Percentiles rank a stretch among this genome's conserved stretches.
phyloP scores from a whole-genome alignment of 2,888 invertebrate species.

The Heliconius aoede region DNA sequence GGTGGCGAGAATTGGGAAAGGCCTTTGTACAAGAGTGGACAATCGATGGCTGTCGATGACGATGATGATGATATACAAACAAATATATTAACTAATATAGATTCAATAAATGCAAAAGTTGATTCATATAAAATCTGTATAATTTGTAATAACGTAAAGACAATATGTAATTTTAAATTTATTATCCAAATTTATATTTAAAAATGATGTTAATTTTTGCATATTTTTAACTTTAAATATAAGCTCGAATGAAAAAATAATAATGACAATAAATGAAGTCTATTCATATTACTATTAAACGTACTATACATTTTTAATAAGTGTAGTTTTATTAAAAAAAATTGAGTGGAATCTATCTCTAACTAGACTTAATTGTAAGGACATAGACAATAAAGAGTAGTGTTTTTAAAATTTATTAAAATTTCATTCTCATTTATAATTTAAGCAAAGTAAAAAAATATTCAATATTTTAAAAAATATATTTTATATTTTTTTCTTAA shows the following conservation, averaged over 20 bases:
- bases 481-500: not conserved
- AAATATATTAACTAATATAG: not conserved
- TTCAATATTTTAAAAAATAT: too few species aligned
- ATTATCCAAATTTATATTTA: not conserved
- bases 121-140: not conserved
- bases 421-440: not conserved
- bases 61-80: not conserved
- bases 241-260: conserved; percentile 25
- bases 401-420: conserved; percentile 3
- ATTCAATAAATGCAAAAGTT: not conserved
- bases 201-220: not conserved
- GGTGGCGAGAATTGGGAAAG: not conserved
- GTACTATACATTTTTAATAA: conserved; percentile 30
- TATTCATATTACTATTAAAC: conserved; percentile 36
- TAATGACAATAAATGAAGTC: conserved; percentile 44
- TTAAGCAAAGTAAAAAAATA: conserved; percentile 4
- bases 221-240: conserved; percentile 3
- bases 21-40: too few species aligned
- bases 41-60: too few species aligned
- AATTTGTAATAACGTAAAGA: not conserved
- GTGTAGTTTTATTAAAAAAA: conserved; percentile 20
- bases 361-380: conserved; percentile 16
- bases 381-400: not conserved
- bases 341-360: conserved; percentile 26
- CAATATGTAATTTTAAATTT: not conserved